These are phyloP conservation scores for Ophion slaviceki DNA, from an alignment of 2,888 invertebrate genomes.

Conservation along the genomic window DNA sequence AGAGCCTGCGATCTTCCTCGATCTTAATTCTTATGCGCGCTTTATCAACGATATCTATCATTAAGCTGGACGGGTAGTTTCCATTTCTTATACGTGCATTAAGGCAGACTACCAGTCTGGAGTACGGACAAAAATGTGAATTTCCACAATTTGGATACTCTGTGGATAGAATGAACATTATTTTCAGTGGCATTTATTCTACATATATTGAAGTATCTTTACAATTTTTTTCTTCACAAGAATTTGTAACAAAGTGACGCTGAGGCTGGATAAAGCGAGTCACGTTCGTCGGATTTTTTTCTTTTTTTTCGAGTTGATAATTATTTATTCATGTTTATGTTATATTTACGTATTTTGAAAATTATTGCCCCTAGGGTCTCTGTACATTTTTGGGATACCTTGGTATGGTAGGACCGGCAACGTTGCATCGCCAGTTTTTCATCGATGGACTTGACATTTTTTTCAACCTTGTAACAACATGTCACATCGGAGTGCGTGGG, in stretches of 20 bases:
- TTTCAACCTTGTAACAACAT: not conserved
- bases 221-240: not conserved
- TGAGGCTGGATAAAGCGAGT: not conserved
- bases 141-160: not conserved
- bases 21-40: slow-evolving; percentile 57
- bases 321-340: too few relatives aligned
- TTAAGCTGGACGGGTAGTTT: slow-evolving; percentile 31
- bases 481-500: not conserved
- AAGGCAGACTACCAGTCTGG: not conserved
- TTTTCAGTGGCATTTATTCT: not conserved
- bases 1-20: slow-evolving; percentile 25
- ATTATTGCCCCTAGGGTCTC: too few relatives aligned
- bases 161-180: not conserved
- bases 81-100: slow-evolving; percentile 13
- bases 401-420: too few relatives aligned
- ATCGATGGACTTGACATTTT: not conserved
- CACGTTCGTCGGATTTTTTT: too few relatives aligned
- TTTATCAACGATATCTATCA: slow-evolving; percentile 50
- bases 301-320: too few relatives aligned
- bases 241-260: not conserved
- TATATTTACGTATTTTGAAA: too few relatives aligned
- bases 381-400: too few relatives aligned
- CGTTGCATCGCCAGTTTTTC: not conserved
- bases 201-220: not conserved
- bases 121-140: not conserved